Conservation (phyloP, 2,797 vertebrate genomes). For the Eurystomus glaucurus region DNA sequence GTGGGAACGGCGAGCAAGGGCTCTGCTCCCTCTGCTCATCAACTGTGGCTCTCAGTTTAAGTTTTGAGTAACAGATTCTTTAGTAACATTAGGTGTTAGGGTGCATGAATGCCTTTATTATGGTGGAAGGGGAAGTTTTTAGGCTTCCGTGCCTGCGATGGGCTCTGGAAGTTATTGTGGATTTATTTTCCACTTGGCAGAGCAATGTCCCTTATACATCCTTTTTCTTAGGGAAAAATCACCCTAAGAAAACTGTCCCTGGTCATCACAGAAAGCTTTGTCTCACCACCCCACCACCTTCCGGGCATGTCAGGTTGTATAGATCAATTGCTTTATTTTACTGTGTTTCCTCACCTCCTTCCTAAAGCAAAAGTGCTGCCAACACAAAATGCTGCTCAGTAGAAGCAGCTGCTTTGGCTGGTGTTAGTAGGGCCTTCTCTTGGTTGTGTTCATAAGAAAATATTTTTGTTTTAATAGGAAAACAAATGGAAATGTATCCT, state of each 20-base stretch:
- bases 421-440: conserved; percentile 17
- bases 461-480: conserved; percentile 70
- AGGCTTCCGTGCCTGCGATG: not conserved
- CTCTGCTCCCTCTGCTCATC: not conserved
- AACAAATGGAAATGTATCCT: conserved; percentile 58
- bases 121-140: not conserved
- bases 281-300: not conserved
- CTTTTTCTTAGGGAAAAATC: not conserved
- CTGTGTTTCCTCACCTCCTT: conserved; percentile 37
- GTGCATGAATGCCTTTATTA: not conserved
- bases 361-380: conserved; percentile 39
- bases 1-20: not conserved
- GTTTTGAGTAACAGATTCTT: not conserved
- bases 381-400: conserved; percentile 37
- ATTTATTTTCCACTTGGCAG: not conserved
- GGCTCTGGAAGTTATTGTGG: not conserved
- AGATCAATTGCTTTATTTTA: not conserved
- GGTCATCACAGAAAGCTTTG: not conserved
- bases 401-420: conserved; percentile 34
- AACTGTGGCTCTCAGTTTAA: not conserved
- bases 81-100: not conserved
- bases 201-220: not conserved
- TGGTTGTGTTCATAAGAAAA: conserved; percentile 56
- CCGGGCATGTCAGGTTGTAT: not conserved
- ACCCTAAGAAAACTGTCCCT: not conserved